Evolutionary conservation across 2,888 invertebrate species (phyloP), one percentile per base, ranked within the genome.

Genomic region (Hemicrepidius hirtus): DNA sequence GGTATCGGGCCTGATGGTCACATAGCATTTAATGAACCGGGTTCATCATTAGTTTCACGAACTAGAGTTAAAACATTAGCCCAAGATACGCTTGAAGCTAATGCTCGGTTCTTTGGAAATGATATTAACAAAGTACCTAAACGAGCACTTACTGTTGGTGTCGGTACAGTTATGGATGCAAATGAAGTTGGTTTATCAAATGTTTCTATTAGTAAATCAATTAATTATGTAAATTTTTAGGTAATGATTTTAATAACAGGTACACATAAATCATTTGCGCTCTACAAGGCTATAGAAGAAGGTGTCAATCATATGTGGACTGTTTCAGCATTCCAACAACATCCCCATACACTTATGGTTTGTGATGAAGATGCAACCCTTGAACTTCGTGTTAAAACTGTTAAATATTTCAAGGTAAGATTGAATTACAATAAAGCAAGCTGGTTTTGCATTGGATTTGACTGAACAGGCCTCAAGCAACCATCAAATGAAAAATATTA

Each of bases 251-350:
- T 99, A 68, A 98, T 99, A 75, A 99, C 98, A 24, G 99, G 99
- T 37, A 94, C 94, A 57, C 97, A 98, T 88, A 99, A 99, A 87
- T 92, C 99, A 10, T 95, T 97, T 84, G 99, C 99, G 66, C 90
- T 99, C 75, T 95, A 98, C 84, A 98, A 98, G 88, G 98, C 99
- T 9, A 96, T 99, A 81, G 99, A 99, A 88, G 97, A 98, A 86
- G 99, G 99, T 68, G 93, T 99, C 10, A 98, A 97, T 89, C 99
- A 99, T 88, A 99, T 99, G 99, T 99, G 99, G 98, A 99, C 99
- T 0, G 98, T 99, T 46, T 98, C 97, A 50, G 98, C 98, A 62
- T 98, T 99, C 89, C 99, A 98, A 87, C 96, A 97, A 86, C 99
- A 99, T 88, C 92, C 94, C 57, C 92, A 93, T 82, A 94, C 98